Conservation (phyloP, 1,140 invertebrate species). For the Parasteatoda tepidariorum region DNA sequence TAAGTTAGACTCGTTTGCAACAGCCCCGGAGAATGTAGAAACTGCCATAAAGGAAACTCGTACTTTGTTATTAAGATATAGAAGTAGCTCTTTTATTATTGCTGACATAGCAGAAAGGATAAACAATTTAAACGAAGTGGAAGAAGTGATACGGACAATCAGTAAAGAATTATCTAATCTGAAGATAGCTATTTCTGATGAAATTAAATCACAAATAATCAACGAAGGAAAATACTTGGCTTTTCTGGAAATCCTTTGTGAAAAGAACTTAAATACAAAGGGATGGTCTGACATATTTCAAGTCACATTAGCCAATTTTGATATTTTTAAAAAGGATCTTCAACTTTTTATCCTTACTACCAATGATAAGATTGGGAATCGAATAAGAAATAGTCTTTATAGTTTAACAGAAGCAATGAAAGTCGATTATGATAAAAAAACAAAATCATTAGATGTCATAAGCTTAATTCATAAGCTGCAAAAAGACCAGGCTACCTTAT, state of each 20-base stretch:
- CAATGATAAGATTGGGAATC: background rate
- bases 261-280: background rate
- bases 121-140: background rate
- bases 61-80: background rate
- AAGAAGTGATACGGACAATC: background rate
- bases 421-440: background rate
- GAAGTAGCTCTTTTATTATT: background rate
- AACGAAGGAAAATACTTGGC: constrained; percentile 4
- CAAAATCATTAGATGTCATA: background rate
- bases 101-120: background rate
- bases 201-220: background rate
- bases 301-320: background rate
- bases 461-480: background rate
- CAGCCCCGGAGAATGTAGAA: background rate
- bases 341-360: no score
- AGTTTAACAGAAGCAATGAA: background rate
- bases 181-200: background rate
- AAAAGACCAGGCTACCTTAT: background rate
- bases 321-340: background rate
- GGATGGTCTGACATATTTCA: background rate
- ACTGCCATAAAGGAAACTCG: background rate
- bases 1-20: background rate
- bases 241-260: constrained; percentile 6
- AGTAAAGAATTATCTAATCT: background rate
- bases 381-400: background rate